Conservation (phyloP, 2,888 invertebrate genomes). For the Harpalus rufipes region DNA sequence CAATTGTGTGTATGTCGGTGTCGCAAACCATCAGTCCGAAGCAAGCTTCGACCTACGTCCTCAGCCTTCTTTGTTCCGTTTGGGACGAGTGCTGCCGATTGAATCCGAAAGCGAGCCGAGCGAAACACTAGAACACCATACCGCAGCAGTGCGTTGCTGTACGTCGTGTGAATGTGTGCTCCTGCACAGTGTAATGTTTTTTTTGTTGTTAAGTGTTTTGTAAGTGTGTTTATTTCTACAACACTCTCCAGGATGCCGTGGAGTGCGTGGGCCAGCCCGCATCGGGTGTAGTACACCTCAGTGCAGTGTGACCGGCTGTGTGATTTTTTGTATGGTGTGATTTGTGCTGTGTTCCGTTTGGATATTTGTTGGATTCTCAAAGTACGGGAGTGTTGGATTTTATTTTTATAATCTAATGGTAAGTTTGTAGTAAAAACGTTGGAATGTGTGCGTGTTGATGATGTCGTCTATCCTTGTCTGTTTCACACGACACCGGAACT, state of each 20-base stretch:
- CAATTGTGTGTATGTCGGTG: conserved; percentile 45
- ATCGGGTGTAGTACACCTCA: conserved; percentile 8
- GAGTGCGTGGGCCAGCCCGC: conserved; percentile 13
- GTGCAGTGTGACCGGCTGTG: conserved; percentile 27
- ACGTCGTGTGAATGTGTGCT: conserved; percentile 60
- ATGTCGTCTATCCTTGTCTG: conserved; percentile 49
- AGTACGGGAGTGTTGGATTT: conserved; percentile 48
- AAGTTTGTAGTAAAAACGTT: conserved; percentile 57
- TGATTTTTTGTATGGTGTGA: conserved; percentile 32
- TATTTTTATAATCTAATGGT: conserved; percentile 54
- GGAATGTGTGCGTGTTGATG: conserved; percentile 61
- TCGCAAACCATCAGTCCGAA: neutral
- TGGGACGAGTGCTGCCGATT: conserved; percentile 36
- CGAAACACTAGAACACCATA: conserved; percentile 26
- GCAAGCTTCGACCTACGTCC: conserved; percentile 18
- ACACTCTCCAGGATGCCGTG: conserved; percentile 8
- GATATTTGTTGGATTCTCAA: conserved; percentile 39
- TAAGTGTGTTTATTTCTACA: conserved; percentile 46
- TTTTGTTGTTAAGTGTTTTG: conserved; percentile 60
- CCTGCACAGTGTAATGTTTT: conserved; percentile 51
- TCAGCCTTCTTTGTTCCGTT: conserved; percentile 64
- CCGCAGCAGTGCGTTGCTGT: conserved; percentile 59
- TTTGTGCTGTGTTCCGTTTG: conserved; percentile 31
- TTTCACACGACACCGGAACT: conserved; percentile 4
- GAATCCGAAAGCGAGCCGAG: conserved; percentile 57